Conservation (phyloP, 2,888 invertebrate species). For the Orchestes rusci region DNA sequence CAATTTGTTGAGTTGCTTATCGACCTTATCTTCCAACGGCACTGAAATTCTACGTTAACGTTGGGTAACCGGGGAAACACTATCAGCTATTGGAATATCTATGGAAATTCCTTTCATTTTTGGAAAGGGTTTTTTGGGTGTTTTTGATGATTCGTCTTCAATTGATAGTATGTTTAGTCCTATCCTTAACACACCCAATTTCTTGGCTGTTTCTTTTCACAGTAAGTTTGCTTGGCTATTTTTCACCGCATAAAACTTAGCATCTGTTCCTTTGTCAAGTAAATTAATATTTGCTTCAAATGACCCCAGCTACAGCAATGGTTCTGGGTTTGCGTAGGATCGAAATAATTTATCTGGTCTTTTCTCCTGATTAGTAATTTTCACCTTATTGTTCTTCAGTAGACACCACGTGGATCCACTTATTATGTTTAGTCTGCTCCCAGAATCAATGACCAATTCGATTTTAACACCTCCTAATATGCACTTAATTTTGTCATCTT, state of each 20-base stretch:
- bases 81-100: constrained; percentile 13
- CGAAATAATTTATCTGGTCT: constrained; percentile 6
- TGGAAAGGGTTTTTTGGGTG: constrained; percentile 11
- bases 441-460: constrained; percentile 7
- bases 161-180: neutral
- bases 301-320: constrained; percentile 23
- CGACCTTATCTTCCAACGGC: constrained; percentile 28
- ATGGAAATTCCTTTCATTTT: constrained; percentile 12
- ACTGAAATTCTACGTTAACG: constrained; percentile 34
- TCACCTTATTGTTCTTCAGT: constrained; percentile 1
- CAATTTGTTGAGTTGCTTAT: constrained; percentile 26
- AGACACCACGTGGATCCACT: neutral
- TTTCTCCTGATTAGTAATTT: constrained; percentile 2
- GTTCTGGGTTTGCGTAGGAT: no score
- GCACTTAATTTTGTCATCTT: constrained; percentile 4
- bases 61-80: constrained; percentile 31
- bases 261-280: constrained; percentile 8
- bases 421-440: constrained; percentile 7
- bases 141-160: no score
- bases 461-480: constrained; percentile 4
- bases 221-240: constrained; percentile 19
- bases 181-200: constrained; percentile 17
- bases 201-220: constrained; percentile 19
- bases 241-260: constrained; percentile 24
- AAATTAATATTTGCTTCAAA: constrained; percentile 25